phyloP scores from a whole-genome alignment of 1,140 invertebrate genomes.

The Drusus annulatus region DNA sequence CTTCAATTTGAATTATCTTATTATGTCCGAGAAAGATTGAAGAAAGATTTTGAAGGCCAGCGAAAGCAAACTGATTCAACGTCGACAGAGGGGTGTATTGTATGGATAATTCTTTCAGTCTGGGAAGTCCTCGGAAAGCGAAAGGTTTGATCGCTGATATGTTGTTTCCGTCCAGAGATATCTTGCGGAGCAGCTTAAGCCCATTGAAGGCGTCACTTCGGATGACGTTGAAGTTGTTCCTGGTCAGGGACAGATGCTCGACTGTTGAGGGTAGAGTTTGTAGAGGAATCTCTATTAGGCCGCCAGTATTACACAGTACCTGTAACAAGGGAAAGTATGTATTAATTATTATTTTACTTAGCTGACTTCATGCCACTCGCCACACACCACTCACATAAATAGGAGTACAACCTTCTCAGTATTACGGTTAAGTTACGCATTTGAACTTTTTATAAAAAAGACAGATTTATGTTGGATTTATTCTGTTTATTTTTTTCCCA shows the following conservation, averaged over 20 bases:
- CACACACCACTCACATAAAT: too few relatives aligned
- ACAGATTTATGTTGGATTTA: too few relatives aligned
- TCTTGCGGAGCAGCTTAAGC: slow-evolving; percentile 78
- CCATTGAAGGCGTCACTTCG: slow-evolving; percentile 85
- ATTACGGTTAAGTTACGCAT: too few relatives aligned
- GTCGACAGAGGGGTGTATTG: slow-evolving; percentile 84
- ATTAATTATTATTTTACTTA: background rate
- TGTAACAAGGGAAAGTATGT: slow-evolving; percentile 61
- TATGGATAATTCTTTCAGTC: slow-evolving; percentile 83
- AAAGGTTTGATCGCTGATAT: slow-evolving; percentile 85
- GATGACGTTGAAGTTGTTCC: slow-evolving; percentile 84
- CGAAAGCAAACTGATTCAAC: slow-evolving; percentile 85
- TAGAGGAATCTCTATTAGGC: slow-evolving; percentile 82
- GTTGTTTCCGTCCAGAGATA: slow-evolving; percentile 86
- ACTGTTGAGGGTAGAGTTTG: slow-evolving; percentile 80
- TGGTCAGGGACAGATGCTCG: slow-evolving; percentile 85
- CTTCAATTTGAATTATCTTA: slow-evolving; percentile 83
- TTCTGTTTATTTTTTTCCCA: too few relatives aligned
- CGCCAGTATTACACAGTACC: slow-evolving; percentile 90
- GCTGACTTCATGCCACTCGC: too few relatives aligned
- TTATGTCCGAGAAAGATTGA: slow-evolving; percentile 84
- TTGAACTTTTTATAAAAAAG: too few relatives aligned
- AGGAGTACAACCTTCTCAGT: too few relatives aligned
- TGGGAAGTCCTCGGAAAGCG: slow-evolving; percentile 84
- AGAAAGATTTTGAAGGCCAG: slow-evolving; percentile 85